These are phyloP conservation scores for Parazoanthus swiftii DNA, from an alignment of 92 coral and sea anemone species.

Conservation along the genomic window DNA sequence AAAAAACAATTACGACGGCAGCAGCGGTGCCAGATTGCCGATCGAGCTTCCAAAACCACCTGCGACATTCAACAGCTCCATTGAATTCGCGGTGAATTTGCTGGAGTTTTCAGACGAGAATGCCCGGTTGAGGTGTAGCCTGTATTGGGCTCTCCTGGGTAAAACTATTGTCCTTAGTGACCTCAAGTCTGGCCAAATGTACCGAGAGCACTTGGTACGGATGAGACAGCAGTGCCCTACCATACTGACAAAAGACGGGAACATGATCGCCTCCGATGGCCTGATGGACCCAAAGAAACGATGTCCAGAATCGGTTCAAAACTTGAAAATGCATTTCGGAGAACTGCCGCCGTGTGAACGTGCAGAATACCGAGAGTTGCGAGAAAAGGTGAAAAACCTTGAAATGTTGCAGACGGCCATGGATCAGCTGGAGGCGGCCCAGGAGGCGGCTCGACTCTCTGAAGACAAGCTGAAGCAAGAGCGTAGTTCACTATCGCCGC, in stretches of 20 bases:
- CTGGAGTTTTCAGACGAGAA: constrained; percentile 72
- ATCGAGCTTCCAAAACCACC: constrained; percentile 80
- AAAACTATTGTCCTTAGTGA: constrained; percentile 79
- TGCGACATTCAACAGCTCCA: constrained; percentile 58
- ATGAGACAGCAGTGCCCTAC: constrained; percentile 81
- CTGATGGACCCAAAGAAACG: constrained; percentile 80
- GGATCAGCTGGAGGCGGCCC: constrained; percentile 50
- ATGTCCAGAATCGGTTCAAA: constrained; percentile 62
- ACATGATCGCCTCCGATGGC: constrained; percentile 86
- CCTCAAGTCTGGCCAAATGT: constrained; percentile 77
- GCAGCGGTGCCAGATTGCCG: constrained; percentile 67
- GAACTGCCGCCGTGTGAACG: constrained; percentile 67
- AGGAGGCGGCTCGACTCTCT: constrained; percentile 35
- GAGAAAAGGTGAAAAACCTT: constrained; percentile 41
- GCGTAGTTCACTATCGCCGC: constrained; percentile 57
- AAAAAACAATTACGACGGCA: constrained; percentile 70
- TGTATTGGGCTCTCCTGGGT: constrained; percentile 75
- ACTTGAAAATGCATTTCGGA: constrained; percentile 68
- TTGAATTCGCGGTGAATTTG: constrained; percentile 83
- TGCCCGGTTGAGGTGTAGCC: constrained; percentile 68
- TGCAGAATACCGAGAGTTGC: constrained; percentile 49
- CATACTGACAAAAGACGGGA: constrained; percentile 78
- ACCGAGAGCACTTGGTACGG: constrained; percentile 76
- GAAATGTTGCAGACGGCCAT: constrained; percentile 47
- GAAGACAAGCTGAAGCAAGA: constrained; percentile 59